These are phyloP conservation scores for Tachysurus vachellii DNA, from an alignment of 2,113 vertebrate species.

Conservation along the genomic window DNA sequence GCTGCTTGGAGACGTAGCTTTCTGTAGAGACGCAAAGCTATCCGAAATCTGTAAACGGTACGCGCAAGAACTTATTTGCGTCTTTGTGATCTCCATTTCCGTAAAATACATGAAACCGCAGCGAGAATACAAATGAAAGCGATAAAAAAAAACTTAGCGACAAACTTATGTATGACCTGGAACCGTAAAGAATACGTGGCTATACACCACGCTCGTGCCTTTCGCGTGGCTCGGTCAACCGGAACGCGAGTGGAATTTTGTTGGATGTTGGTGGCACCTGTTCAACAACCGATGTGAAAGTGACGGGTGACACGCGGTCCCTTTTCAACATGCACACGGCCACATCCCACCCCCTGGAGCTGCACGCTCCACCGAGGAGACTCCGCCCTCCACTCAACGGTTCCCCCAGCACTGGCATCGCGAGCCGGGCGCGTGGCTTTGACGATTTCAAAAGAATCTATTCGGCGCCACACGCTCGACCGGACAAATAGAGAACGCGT, in stretches of 20 bases:
- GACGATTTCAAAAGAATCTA: conserved; percentile 55
- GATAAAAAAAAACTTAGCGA: background rate
- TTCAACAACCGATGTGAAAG: conserved; percentile 50
- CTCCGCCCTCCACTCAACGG: conserved; percentile 52
- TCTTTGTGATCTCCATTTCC: conserved; percentile 54
- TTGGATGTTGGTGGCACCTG: conserved; percentile 47
- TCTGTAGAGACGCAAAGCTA: background rate
- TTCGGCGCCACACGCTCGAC: conserved; percentile 48
- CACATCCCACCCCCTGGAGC: conserved; percentile 42
- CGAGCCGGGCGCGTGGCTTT: conserved; percentile 73
- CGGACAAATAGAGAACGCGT: conserved; percentile 12
- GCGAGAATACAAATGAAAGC: background rate
- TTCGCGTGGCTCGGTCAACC: conserved; percentile 51
- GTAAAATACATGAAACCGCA: conserved; percentile 23
- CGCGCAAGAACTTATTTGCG: conserved; percentile 34
- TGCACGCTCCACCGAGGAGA: conserved; percentile 55
- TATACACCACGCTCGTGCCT: conserved; percentile 53
- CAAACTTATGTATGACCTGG: background rate
- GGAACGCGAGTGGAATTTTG: conserved; percentile 29
- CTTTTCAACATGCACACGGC: conserved; percentile 65
- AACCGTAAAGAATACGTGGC: background rate
- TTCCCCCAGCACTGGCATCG: conserved; percentile 51
- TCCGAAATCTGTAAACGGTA: conserved; percentile 45
- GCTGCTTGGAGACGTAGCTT: background rate
- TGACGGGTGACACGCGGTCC: conserved; percentile 55